Evolutionary conservation across 2,113 vertebrate genomes (phyloP), one percentile per base, ranked within the genome.

Genomic region (Zosterops pallidus): DNA sequence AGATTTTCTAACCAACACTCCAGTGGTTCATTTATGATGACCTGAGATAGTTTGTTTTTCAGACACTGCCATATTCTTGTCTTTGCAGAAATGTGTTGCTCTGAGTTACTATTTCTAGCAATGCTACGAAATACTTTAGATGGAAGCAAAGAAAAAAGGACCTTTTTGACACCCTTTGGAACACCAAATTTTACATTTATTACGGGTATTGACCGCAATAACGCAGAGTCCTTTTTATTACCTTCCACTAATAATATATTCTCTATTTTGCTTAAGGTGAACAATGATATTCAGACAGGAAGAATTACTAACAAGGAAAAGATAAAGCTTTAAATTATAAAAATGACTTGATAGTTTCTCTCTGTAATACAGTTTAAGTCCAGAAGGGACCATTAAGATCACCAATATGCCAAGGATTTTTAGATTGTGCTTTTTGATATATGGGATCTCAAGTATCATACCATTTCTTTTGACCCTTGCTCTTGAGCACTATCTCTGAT

Each of bases 271-370:
- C 75, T 95, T 95, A 83, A 93, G 87, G 90, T 93, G 72, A 94
- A 44, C 35, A 60, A 49, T 31, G 76, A 80, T 91, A 86, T 71
- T 83, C 78, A 86, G 91, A 70, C 68, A 77, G 75, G 63, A 88
- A 83, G 41, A 94, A 92, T 94, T 92, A 94, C 47, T 92, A 89
- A 91, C 46, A 92, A 72, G 81, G 85, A 69, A 91, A 80, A 94
- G 92, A 94, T 28, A 91, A 93, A 86, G 83, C 63, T 70, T 74
- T 95, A 95, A 94, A 92, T 96, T 90, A 92, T 41, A 83, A 93
- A 85, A 91, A 90, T 65, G 9, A 80, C 88, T 90, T 55, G 9
- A 25, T 62, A 50, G 68, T 79, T 93, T 81, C 60, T 74, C 78
- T 59, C 87, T 83, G 80, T 71, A 94, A 93, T 74, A 86, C 50